Base-by-base conservation (phyloP, 2,797 vertebrate genomes). In the Microcaecilia unicolor region DNA sequence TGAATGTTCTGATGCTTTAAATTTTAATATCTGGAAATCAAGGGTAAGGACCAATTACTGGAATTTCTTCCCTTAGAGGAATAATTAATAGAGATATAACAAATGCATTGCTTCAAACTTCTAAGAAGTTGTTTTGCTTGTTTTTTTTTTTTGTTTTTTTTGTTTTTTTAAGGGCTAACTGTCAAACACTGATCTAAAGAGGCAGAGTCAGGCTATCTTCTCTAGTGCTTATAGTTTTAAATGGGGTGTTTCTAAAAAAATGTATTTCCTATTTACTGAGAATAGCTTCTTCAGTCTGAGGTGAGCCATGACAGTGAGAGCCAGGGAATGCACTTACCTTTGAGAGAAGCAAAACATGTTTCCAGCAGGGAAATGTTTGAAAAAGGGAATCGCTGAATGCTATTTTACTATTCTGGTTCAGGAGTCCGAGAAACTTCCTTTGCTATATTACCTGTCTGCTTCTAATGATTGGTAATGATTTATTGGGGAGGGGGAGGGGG, bases 21-120 rank as follows among this genome's bases (percentile, higher is more conserved):
- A 92, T 91, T 93, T 89, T 94, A 92, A 90, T 92, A 89, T 70
- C 82, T 78, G 74, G 78, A 81, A 88, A 85, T 85, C 81, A 85
- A 83, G 80, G 72, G 81, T 83, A 81, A 84, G 80, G 78, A 81
- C 77, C 83, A 85, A 85, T 84, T 85, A 85, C 77, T 58, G 68
- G 74, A 74, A 77, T 76, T 81, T 83, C 68, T 56, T 83, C 72
- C 68, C 78, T 83, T 83, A 83, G 75, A 83, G 74, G 78, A 83
- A 84, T 84, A 85, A 85, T 84, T 83, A 81, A 83, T 83, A 80
- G 76, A 3, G 67, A 67, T 70, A 38, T 78, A 80, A 83, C 70
- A 81, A 81, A 84, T 84, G 81, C 58, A 56, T 14, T n/a, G 33
- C 46, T 51, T 55, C 58, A 66, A 84, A 83, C 72, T 80, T 80